These are phyloP conservation scores for Gortyna flavago DNA, from an alignment of 2,888 invertebrate genomes.

Conservation along the genomic window DNA sequence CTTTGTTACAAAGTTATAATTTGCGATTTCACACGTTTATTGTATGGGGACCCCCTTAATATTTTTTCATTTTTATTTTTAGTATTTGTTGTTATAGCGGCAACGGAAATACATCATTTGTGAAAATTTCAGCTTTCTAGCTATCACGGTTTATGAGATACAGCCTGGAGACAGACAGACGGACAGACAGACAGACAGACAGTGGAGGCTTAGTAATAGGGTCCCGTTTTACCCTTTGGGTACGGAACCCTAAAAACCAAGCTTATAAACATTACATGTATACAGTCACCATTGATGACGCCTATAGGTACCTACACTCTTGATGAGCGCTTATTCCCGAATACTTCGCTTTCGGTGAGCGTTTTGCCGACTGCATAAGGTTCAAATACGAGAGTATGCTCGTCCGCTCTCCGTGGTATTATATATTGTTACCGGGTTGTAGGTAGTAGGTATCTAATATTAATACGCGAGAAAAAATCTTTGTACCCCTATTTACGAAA, in stretches of 20 bases:
- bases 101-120: constrained; percentile 45
- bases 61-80: constrained; percentile 42
- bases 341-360: constrained; percentile 55
- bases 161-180: constrained; percentile 26
- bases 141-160: constrained; percentile 27
- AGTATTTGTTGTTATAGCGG: constrained; percentile 49
- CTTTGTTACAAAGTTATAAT: constrained; percentile 49
- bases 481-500: constrained; percentile 53
- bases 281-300: constrained; percentile 55
- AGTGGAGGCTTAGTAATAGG: constrained; percentile 19
- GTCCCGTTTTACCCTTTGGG: constrained; percentile 38
- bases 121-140: constrained; percentile 37
- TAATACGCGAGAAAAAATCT: constrained; percentile 47
- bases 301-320: constrained; percentile 54
- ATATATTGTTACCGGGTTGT: constrained; percentile 56
- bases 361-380: constrained; percentile 54
- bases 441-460: constrained; percentile 56
- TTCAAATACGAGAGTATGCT: constrained; percentile 54
- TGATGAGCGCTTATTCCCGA: constrained; percentile 55
- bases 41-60: constrained; percentile 44
- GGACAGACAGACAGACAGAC: constrained; percentile 16
- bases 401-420: constrained; percentile 51
- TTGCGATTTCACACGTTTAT: constrained; percentile 46
- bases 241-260: constrained; percentile 45
- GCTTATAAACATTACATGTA: constrained; percentile 47